These are phyloP conservation scores for Minunthozetes semirufus DNA, from an alignment of 2,888 invertebrate species.

Conservation along the genomic window DNA sequence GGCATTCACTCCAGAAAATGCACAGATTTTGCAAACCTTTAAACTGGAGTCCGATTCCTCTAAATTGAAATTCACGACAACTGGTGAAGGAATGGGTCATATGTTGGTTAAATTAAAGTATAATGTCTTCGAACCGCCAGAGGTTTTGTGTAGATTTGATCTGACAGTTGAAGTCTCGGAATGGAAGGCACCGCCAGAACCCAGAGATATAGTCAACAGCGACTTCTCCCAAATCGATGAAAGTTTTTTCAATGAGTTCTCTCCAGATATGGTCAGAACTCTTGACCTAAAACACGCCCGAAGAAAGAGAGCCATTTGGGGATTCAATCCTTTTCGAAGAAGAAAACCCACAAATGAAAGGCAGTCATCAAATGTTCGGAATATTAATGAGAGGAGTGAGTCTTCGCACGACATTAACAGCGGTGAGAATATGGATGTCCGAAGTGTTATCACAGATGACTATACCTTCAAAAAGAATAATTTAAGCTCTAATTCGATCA, in stretches of 20 bases:
- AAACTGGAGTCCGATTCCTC: conserved; percentile 35
- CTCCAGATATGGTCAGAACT: background rate
- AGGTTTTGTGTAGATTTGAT: conserved; percentile 39
- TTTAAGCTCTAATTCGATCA: conserved; percentile 8
- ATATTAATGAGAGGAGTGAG: background rate
- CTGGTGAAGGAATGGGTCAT: conserved; percentile 42
- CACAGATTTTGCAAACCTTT: conserved; percentile 43
- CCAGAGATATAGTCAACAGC: background rate
- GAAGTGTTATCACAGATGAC: background rate
- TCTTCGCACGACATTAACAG: background rate
- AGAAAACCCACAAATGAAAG: background rate
- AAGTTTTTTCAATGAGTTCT: background rate
- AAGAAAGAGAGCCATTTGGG: background rate
- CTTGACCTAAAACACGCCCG: background rate
- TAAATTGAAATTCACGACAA: conserved; percentile 39
- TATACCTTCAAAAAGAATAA: background rate
- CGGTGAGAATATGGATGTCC: background rate
- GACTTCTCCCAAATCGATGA: background rate
- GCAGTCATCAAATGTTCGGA: background rate
- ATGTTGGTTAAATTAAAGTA: conserved; percentile 41
- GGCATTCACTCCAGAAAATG: conserved; percentile 43
- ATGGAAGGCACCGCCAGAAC: conserved; percentile 20
- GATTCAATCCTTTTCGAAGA: background rate
- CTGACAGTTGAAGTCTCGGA: conserved; percentile 38
- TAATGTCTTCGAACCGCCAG: conserved; percentile 40